Base-by-base conservation (phyloP, 2,888 invertebrate genomes). In the Heliconius hortense region DNA sequence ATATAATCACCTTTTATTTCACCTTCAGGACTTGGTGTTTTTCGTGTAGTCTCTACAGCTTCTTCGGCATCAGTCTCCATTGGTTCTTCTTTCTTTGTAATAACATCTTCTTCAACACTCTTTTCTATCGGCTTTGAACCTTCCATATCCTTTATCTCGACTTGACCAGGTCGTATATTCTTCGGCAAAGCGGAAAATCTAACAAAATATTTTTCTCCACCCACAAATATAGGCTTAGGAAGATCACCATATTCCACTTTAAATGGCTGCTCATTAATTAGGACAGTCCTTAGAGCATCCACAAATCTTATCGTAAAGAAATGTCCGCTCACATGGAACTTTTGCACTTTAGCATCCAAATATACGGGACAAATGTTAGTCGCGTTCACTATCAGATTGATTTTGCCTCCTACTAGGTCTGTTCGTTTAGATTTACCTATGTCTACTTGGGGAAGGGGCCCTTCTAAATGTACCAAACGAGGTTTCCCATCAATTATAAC, bases 361-460 rank as follows among this genome's bases (percentile, higher is more conserved):
- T 97, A 98, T 1, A 98, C 95, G 0, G 97, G 97, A 79, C 96
- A 95, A 89, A 97, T 96, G 73, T 95, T 95, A 74, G 95, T 95
- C 0, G 97, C 98, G 87, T 98, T 96, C 8, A 98, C 95, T 73
- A 98, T 97, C 77, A 98, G 94, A 86, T 96, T 97, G 76, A 98
- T 97, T 91, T 97, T 97, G 0, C 97, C 98, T 0, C 96, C 96
- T 1, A 97, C 97, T 66, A 98, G 92, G 88, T 98, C 98, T 21
- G 95, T 96, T 43, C 98, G 95, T 81, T 96, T 96, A 2, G 90
- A 92, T 56, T 96, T 96, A 0, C 98, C 97, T 77, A 99, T 98
- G 87, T 97, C 97, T 0, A 99, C 99, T 90, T 98, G 98, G 0
- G 99, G 99, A 5, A 98, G 96, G 0, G 98, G 98, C 0, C 99